These are phyloP conservation scores for Eupithecia inturbata DNA, from an alignment of 2,888 invertebrate species.

Conservation along the genomic window DNA sequence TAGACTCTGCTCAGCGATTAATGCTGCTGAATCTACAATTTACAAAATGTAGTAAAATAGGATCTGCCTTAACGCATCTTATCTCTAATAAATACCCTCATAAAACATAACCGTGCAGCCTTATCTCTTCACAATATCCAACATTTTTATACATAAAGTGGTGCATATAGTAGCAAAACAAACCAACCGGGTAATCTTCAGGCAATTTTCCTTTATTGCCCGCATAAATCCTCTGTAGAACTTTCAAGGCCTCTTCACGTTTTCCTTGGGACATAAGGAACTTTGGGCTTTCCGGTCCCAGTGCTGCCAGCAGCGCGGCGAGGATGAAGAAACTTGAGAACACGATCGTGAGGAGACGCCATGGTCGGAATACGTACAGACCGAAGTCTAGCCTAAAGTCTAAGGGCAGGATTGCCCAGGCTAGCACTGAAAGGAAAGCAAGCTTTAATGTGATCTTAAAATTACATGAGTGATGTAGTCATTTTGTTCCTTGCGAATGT, in stretches of 20 bases:
- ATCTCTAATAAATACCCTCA: neutral
- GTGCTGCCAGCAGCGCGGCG: constrained; percentile 79
- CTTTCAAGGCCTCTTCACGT: constrained; percentile 84
- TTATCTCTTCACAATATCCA: constrained; percentile 9
- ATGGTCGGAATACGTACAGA: constrained; percentile 85
- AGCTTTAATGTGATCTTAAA: too few relatives aligned
- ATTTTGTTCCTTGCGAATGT: too few relatives aligned
- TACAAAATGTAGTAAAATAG: neutral
- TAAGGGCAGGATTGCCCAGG: constrained; percentile 87
- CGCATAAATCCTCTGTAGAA: constrained; percentile 85
- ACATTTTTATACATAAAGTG: neutral
- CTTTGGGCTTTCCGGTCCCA: constrained; percentile 91
- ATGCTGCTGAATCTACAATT: neutral
- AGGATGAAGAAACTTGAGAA: constrained; percentile 86
- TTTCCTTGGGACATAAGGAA: constrained; percentile 87
- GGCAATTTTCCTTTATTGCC: constrained; percentile 67
- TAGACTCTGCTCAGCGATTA: neutral
- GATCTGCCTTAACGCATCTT: neutral
- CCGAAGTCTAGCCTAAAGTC: constrained; percentile 75
- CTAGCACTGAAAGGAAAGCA: constrained; percentile 80
- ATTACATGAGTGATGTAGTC: too few relatives aligned
- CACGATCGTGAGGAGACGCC: constrained; percentile 88
- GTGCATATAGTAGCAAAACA: constrained; percentile 32
- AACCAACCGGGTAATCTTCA: constrained; percentile 79
- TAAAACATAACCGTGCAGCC: constrained; percentile 3